Base-by-base conservation (phyloP, 2,888 invertebrate species). In the Calameuta filiformis region DNA sequence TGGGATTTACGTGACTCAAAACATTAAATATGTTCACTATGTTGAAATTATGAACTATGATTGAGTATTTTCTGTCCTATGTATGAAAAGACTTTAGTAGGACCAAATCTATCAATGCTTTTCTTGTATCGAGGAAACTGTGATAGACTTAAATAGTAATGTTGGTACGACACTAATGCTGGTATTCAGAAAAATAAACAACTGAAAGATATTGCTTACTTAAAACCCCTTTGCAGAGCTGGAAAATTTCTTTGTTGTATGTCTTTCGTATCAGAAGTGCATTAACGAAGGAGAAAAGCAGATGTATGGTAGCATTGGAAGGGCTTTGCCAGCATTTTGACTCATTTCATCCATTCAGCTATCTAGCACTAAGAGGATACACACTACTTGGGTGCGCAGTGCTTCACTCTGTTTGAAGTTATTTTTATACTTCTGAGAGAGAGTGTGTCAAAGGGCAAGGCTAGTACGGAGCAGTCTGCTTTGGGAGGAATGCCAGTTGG, bases 401-500 rank as follows among this genome's bases (percentile, higher is more conserved):
- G 23, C 71, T 71, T 71, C 33, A 69, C 12, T 71, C 1, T 71
- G 34, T 71, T 12, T 71, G 79, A 77, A 73, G 84, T 84, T 88
- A 89, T 88, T 88, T 87, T 82, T 79, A 81, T 84, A 80, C 30
- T 71, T 71, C 79, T 81, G 83, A 84, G 86, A 84, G 86, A 81
- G 87, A 88, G 84, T 56, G 88, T 88, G 88, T 87, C 87, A 90
- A 90, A 91, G 91, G 90, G 90, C 90, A 91, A 91, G 91, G 90
- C 91, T 91, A 89, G 85, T 83, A 82, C 76, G 75, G 73, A 76
- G 80, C 81, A 79, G 79, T 78, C 80, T 79, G 71, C 73, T 35
- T 82, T 83, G 85, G 87, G 87, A 88, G 84, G 75, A 79, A 79
- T 87, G 89, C 89, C 89, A 89, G 88, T 90, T 87, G 86, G 88